Evolutionary conservation across 1,140 invertebrate genomes (phyloP).

Genomic region (Belonocnema kinseyi): DNA sequence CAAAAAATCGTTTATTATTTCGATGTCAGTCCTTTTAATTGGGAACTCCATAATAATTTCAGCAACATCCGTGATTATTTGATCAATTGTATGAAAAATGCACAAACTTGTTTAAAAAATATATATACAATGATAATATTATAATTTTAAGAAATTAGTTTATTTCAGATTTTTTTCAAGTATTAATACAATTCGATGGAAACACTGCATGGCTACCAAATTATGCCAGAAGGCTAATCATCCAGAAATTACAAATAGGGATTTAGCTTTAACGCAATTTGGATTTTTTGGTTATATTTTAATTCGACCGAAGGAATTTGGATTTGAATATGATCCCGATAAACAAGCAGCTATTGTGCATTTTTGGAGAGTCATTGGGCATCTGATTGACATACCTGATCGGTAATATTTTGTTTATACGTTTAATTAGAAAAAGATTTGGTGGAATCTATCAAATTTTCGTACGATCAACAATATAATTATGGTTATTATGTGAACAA

Average conservation of each 20-base stretch:
- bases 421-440: not conserved
- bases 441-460: too few species aligned
- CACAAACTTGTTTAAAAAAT: too few species aligned
- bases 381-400: conserved; percentile 86
- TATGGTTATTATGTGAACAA: too few species aligned
- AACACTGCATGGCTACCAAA: conserved; percentile 77
- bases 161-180: conserved; percentile 73
- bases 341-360: conserved; percentile 83
- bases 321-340: conserved; percentile 73
- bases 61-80: too few species aligned
- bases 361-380: conserved; percentile 87
- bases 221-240: conserved; percentile 60
- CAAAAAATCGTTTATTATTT: too few species aligned
- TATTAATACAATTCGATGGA: conserved; percentile 78
- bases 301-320: conserved; percentile 78
- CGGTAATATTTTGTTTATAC: conserved; percentile 70
- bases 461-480: too few species aligned
- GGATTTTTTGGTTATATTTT: conserved; percentile 87
- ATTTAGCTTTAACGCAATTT: conserved; percentile 88
- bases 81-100: too few species aligned
- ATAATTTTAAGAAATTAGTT: not conserved
- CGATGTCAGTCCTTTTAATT: too few species aligned
- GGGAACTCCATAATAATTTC: too few species aligned
- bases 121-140: too few species aligned
- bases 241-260: conserved; percentile 79